Conservation (phyloP, 2,113 vertebrate species). For the Ictalurus furcatus region DNA sequence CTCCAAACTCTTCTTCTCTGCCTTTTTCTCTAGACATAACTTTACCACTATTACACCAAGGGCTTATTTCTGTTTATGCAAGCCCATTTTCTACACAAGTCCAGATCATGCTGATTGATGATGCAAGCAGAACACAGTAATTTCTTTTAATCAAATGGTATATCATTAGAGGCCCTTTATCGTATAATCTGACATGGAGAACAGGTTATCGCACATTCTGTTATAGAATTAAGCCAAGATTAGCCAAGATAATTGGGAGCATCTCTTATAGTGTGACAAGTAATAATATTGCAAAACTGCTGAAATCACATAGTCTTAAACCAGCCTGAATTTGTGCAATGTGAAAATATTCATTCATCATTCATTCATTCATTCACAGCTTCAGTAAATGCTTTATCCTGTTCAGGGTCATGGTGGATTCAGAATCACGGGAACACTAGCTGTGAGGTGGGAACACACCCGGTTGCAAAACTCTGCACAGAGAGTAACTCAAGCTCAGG, state of each 20-base stretch:
- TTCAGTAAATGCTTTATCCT: background rate
- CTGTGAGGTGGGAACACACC: background rate
- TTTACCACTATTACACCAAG: background rate
- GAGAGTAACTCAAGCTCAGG: background rate
- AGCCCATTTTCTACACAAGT: background rate
- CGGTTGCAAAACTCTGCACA: background rate
- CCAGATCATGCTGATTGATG: background rate
- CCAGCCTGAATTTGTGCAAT: background rate
- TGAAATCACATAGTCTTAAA: background rate
- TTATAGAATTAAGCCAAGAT: background rate
- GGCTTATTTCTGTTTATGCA: background rate
- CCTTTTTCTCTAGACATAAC: background rate
- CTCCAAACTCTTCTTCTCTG: background rate
- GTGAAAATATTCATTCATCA: background rate
- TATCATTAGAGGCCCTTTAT: background rate
- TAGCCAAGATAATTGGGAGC: background rate
- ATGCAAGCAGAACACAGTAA: background rate
- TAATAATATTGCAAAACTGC: background rate
- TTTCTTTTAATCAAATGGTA: background rate
- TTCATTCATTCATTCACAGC: background rate
- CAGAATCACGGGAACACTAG: background rate
- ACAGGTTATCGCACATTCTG: background rate
- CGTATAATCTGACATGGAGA: background rate
- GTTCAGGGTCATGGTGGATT: background rate
- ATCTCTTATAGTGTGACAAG: background rate